Base-by-base conservation (phyloP, 2,113 vertebrate genomes). In the Protobothrops mucrosquamatus region DNA sequence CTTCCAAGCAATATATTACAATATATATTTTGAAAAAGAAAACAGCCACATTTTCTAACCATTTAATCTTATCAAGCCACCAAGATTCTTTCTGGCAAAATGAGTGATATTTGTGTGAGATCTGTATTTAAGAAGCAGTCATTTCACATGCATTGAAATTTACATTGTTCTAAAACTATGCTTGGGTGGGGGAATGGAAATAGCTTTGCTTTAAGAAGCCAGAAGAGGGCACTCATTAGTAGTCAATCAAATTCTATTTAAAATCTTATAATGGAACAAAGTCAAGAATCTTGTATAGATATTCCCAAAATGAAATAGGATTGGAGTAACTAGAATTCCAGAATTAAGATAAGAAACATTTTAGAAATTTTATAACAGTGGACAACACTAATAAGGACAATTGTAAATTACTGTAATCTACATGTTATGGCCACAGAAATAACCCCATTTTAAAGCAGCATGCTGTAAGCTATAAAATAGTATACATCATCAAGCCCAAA, bases 201-300 rank as follows among this genome's bases (percentile, higher is more conserved):
- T 26, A 55, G 48, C 51, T 87, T 94, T 95, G 94, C 95, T 91
- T 94, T 55, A 89, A 88, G 0, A 22, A 74, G 24, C 89, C 97
- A 95, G 95, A 4, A 97, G 97, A 96, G 96, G 95, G 87, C 93
- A 93, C 94, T 85, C 94, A 87, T 89, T 92, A 95, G 94, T 0
- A 96, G 34, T 91, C 12, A 92, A 94, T 89, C 87, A 26, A 24
- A 92, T 94, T 94, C 74, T 74, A 91, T 10, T 0, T 54, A 3
- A 3, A 14, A 61, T 18, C 18, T 86, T 61, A 91, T 92, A 90
- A 59, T 34, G 29, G 23, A 91, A 14, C n/a, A 92, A 93, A 61
- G 90, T 94, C 89, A 93, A 74, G n/a, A 94, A 94, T 29, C 20
- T 93, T 94, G 59, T 93, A 91, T 3, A 12, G 94, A 91, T 88